Base-by-base conservation (phyloP, 92 coral and sea anemone genomes). In the Zoanthus sansibaricus region DNA sequence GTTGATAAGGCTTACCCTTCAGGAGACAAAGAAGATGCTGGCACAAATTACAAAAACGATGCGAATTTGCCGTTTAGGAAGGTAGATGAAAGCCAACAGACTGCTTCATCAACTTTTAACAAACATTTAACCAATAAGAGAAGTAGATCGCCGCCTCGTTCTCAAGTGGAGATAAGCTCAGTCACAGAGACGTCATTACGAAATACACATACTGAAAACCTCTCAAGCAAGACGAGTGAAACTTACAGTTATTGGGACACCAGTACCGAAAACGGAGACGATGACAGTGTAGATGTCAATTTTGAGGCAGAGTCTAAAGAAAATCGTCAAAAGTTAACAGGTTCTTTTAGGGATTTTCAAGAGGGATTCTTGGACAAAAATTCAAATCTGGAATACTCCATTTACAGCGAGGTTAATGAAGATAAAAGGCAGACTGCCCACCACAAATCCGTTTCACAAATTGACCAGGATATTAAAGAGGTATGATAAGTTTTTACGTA, bases 41-140 rank as follows among this genome's bases (percentile, higher is more conserved):
- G 18, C 44, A 16, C 12, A 33, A 80, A 44, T 66, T 46, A 45
- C 59, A 80, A 44, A n/a, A 80, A 44, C 30, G 85, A 80, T 46
- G 25, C 58, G 30, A 62, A 62, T 45, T 52, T 79, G 46, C 56
- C 46, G 49, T 31, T 80, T 37, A 67, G n/a, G 42, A 69, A 80
- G 61, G 10, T 18, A 33, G 47, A 15, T 67, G 75, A 71, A 66
- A 25, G 44, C 1, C 46, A 15, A 18, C 52, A 46, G 15, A 67
- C 12, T 80, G 56, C 62, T 66, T 21, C 46, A 12, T 18, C 72
- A 2, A 58, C 31, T 37, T 59, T 69, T 16, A 33, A 80, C 58
- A 80, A 80, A 80, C 10, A 59, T 70, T 18, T 17, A 15, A 9
- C 17, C 30, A 66, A 48, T 44, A 46, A 45, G 74, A 20, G 37